Base-by-base conservation (phyloP, 2,797 vertebrate species). In the Phoebastria nigripes region DNA sequence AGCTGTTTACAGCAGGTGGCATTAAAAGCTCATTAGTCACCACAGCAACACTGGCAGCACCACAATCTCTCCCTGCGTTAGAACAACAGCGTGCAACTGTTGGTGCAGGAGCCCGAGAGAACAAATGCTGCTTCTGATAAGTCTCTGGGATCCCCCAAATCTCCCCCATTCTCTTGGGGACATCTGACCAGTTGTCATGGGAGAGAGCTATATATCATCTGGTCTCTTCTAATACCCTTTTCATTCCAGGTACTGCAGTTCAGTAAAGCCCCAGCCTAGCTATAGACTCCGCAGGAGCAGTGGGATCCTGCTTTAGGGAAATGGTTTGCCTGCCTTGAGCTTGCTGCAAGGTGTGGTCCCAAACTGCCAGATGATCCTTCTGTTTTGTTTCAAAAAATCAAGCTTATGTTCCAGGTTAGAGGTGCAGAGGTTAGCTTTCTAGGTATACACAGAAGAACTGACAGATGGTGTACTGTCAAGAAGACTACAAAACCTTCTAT, bases 1-100 rank as follows among this genome's bases (percentile, higher is more conserved):
- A 92, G 93, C 63, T 87, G 83, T 90, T 94, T 81, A 24, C 83
- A 92, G 93, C 67, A 92, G 78, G 86, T 74, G 73, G 56, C 88
- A 89, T 93, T 81, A 81, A 89, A 93, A 89, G 25, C 78, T 85
- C 92, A 47, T 85, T 11, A 16, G 33, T 89, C 93, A 74, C 78
- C 78, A 76, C 87, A 85, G 86, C 81, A 82, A 58, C 86, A 18
- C 44, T 24, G 55, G 69, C 54, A 82, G 46, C 0, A 0, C 21
- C 52, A 59, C 6, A 2, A 1, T 15, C 55, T 28, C 67, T 44
- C n/a, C 44, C 41, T 21, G 24, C 5, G 0, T 22, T 70, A 8
- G 63, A 70, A 63, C 22, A 66, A 15, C 54, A 16, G 19, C 0
- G 0, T 31, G 51, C 42, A 71, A 42, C 52, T 61, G 41, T 61